Evolutionary conservation across 2,888 invertebrate species (phyloP).

Genomic region (Eupithecia abbreviata): DNA sequence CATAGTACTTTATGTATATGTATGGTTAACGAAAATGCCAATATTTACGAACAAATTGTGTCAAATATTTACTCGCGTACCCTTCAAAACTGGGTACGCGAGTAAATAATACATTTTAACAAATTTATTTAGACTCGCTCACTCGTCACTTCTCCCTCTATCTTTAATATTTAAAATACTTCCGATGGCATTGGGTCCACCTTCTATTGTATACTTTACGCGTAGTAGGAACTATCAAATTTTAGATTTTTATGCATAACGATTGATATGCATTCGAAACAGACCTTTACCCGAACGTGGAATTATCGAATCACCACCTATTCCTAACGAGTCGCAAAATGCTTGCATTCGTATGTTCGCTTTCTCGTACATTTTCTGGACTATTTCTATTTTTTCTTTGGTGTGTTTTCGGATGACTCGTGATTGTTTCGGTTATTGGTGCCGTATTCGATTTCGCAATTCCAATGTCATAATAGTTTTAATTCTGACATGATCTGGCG

Average conservation of each 20-base stretch:
- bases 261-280: slow-evolving; percentile 52
- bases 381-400: slow-evolving; percentile 67
- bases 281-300: background rate
- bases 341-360: slow-evolving; percentile 7
- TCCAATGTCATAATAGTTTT: slow-evolving; percentile 25
- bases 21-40: background rate
- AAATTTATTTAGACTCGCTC: background rate
- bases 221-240: slow-evolving; percentile 56
- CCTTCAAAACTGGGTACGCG: background rate
- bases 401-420: slow-evolving; percentile 59
- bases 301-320: background rate
- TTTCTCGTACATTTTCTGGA: slow-evolving; percentile 23
- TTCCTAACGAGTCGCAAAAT: background rate
- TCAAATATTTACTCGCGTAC: no score
- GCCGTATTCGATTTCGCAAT: slow-evolving; percentile 40
- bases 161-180: background rate
- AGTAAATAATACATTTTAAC: background rate
- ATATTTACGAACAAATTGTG: background rate
- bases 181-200: background rate
- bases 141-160: background rate
- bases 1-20: background rate
- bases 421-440: slow-evolving; percentile 27
- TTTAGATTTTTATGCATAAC: slow-evolving; percentile 53
- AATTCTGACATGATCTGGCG: background rate
- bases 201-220: slow-evolving; percentile 21